Evolutionary conservation across 2,888 invertebrate species (phyloP).

Genomic region (Amiota communis): DNA sequence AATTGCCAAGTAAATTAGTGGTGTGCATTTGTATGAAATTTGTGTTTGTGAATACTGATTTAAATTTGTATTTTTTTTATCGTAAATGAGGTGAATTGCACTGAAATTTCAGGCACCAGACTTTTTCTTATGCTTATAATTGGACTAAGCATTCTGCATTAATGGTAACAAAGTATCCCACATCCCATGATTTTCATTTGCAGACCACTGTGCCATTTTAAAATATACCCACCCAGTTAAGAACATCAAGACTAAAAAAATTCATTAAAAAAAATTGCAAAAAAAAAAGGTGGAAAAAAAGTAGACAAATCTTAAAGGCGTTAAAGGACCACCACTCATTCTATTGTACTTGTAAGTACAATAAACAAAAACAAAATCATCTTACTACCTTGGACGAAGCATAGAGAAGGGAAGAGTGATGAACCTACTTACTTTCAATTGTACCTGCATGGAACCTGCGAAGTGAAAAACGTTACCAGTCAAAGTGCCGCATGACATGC

Average conservation of each 20-base stretch:
- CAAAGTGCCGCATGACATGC: constrained; percentile 19
- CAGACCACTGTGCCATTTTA: not conserved
- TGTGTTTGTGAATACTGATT: no score
- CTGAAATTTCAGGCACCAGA: no score
- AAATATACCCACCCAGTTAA: constrained; percentile 19
- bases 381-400: constrained; percentile 17
- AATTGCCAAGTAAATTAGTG: no score
- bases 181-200: not conserved
- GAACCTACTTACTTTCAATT: not conserved
- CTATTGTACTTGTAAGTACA: no score
- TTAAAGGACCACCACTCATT: constrained; percentile 18
- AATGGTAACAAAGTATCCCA: no score
- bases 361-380: not conserved
- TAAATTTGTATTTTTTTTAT: no score
- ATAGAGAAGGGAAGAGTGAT: not conserved
- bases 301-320: constrained; percentile 28
- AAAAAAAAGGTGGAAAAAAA: constrained; percentile 19
- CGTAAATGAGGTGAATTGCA: no score
- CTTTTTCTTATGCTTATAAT: no score
- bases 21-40: no score
- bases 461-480: not conserved
- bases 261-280: constrained; percentile 23
- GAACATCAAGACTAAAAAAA: constrained; percentile 16
- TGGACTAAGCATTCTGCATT: no score
- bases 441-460: not conserved